Conservation (phyloP, 2,113 vertebrate species). For the Tympanuchus pallidicinctus region DNA sequence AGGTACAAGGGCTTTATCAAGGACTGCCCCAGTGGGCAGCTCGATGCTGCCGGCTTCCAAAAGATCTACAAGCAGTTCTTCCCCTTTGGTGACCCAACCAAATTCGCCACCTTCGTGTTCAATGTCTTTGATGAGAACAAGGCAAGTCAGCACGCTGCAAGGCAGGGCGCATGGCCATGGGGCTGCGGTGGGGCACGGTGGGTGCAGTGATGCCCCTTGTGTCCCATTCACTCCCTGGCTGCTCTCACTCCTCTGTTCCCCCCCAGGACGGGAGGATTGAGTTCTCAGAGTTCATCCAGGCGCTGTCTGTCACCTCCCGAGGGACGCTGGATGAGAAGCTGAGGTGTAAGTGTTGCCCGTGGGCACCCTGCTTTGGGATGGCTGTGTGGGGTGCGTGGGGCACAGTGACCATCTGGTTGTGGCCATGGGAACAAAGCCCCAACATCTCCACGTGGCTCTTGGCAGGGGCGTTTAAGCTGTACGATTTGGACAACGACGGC, state of each 20-base stretch:
- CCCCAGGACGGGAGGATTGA: slow-evolving; percentile 95
- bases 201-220: too few relatives aligned
- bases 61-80: slow-evolving; percentile 99
- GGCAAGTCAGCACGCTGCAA: slow-evolving; percentile 62
- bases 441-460: not conserved
- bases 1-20: slow-evolving; percentile 99
- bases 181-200: not conserved
- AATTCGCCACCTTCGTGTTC: slow-evolving; percentile 97
- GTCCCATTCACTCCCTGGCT: too few relatives aligned
- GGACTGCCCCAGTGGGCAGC: slow-evolving; percentile 95
- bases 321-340: slow-evolving; percentile 98
- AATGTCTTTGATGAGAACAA: slow-evolving; percentile 98
- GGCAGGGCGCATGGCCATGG: too few relatives aligned
- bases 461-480: slow-evolving; percentile 97
- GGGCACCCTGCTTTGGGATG: not conserved
- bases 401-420: too few relatives aligned
- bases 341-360: slow-evolving; percentile 84
- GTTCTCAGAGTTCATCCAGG: slow-evolving; percentile 98
- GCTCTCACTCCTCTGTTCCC: not conserved
- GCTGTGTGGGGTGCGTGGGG: accelerated
- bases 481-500: slow-evolving; percentile 96
- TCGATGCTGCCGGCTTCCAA: slow-evolving; percentile 93
- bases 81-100: slow-evolving; percentile 94
- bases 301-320: slow-evolving; percentile 95
- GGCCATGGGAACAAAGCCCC: too few relatives aligned